Conservation (phyloP, 2,888 invertebrate species). For the Synergus umbraculus region DNA sequence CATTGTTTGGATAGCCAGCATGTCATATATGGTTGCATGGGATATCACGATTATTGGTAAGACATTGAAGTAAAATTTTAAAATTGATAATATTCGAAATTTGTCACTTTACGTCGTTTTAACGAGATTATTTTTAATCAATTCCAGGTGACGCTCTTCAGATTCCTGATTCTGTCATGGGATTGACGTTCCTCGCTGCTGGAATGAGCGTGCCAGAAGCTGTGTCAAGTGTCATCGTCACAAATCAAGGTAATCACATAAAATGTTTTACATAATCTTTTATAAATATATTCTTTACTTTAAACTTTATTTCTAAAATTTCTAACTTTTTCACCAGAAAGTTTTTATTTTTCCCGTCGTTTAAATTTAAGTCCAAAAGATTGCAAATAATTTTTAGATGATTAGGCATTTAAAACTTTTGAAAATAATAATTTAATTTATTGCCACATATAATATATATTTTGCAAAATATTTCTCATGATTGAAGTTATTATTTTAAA, state of each 20-base stretch:
- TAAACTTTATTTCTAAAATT: too few species aligned
- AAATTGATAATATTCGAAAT: slow-evolving; percentile 45
- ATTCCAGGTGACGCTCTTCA: slow-evolving; percentile 85
- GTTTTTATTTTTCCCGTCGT: too few species aligned
- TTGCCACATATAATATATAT: too few species aligned
- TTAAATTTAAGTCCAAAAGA: too few species aligned
- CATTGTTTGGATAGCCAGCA: slow-evolving; percentile 88
- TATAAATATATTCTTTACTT: too few species aligned
- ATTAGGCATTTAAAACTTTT: too few species aligned
- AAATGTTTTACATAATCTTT: background rate
- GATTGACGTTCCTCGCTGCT: slow-evolving; percentile 89
- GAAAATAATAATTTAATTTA: too few species aligned
- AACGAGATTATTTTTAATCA: background rate
- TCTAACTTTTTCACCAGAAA: too few species aligned
- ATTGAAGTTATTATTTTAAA: background rate
- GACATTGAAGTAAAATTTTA: slow-evolving; percentile 1
- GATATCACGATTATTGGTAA: slow-evolving; percentile 89
- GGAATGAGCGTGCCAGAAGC: slow-evolving; percentile 93
- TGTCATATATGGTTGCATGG: slow-evolving; percentile 92
- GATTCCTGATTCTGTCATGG: slow-evolving; percentile 92
- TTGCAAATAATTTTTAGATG: too few species aligned
- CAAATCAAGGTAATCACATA: slow-evolving; percentile 83
- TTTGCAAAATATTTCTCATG: too few species aligned
- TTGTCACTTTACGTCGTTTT: slow-evolving; percentile 29
- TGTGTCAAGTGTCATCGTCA: slow-evolving; percentile 90